A percentile compares a stretch with the other conserved stretches of the same genome.
phyloP scores from a whole-genome alignment of 2,113 vertebrate genomes.

The Corythaixoides concolor region DNA sequence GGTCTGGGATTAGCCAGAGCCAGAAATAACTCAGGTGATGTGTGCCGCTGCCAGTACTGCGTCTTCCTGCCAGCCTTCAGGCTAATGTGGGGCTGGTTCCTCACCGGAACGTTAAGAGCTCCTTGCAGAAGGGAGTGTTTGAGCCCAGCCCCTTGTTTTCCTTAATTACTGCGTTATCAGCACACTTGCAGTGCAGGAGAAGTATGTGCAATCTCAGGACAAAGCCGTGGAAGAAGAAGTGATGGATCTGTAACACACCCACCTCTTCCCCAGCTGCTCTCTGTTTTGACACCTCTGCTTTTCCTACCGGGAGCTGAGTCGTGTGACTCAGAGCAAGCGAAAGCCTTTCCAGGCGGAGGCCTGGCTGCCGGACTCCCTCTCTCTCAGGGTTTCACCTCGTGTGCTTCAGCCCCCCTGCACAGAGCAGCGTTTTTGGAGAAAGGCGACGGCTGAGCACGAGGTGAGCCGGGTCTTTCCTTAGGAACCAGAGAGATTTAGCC shows the following conservation, averaged over 20 bases:
- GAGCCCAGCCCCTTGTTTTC: slow-evolving; percentile 60
- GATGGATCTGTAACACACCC: slow-evolving; percentile 72
- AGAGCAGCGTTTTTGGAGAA: not conserved
- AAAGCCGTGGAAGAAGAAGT: slow-evolving; percentile 86
- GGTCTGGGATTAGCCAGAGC: not conserved
- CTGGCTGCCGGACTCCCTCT: not conserved
- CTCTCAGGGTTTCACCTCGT: not conserved
- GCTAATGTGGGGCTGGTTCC: slow-evolving; percentile 7
- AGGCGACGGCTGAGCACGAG: not conserved
- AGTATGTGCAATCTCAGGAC: slow-evolving; percentile 80
- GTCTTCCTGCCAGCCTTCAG: not conserved
- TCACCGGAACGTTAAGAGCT: not conserved
- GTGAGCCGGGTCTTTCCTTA: not conserved
- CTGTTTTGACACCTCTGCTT: not conserved
- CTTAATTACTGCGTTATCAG: slow-evolving; percentile 78
- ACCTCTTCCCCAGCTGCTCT: not conserved
- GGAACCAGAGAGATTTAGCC: not conserved
- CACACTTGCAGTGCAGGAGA: slow-evolving; percentile 90
- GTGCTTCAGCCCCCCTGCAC: not conserved
- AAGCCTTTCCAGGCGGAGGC: not conserved
- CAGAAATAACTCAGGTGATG: not conserved
- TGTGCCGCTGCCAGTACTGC: not conserved
- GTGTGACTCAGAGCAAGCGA: not conserved
- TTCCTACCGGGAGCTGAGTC: not conserved
- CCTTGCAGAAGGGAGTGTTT: slow-evolving; percentile 23